These are phyloP conservation scores for Gastrophryne carolinensis DNA, from an alignment of 2,797 vertebrate genomes.

Conservation along the genomic window DNA sequence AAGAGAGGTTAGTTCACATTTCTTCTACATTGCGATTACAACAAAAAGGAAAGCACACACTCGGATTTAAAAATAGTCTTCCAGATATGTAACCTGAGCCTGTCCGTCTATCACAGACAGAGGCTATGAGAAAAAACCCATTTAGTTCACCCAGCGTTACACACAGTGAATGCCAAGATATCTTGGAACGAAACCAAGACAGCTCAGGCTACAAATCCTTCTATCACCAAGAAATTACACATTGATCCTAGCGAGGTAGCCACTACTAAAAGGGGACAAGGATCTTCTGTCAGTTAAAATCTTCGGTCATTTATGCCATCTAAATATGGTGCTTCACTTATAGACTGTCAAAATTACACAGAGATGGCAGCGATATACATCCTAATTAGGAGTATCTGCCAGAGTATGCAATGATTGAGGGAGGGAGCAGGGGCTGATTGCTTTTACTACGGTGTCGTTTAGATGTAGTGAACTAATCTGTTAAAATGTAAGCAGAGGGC, in stretches of 20 bases:
- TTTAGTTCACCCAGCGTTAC: background rate
- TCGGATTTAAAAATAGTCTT: background rate
- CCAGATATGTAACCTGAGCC: background rate
- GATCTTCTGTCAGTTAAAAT: background rate
- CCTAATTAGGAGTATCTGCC: no score
- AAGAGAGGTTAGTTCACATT: background rate
- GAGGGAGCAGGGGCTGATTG: no score
- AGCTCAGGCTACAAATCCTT: background rate
- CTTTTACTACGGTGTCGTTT: no score
- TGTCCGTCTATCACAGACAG: background rate
- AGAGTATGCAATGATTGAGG: no score
- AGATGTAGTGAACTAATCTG: no score
- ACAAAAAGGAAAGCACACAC: background rate
- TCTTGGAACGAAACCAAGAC: background rate
- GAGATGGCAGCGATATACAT: background rate
- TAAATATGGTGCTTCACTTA: background rate
- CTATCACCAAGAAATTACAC: background rate
- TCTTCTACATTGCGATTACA: background rate
- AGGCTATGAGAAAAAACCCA: background rate
- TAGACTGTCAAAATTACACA: background rate
- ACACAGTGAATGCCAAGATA: background rate
- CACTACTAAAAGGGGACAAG: background rate
- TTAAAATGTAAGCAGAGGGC: no score
- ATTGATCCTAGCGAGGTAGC: background rate
- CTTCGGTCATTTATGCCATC: background rate